Conservation (phyloP, 2,797 vertebrate genomes). For the Tiaroga cobitis region DNA sequence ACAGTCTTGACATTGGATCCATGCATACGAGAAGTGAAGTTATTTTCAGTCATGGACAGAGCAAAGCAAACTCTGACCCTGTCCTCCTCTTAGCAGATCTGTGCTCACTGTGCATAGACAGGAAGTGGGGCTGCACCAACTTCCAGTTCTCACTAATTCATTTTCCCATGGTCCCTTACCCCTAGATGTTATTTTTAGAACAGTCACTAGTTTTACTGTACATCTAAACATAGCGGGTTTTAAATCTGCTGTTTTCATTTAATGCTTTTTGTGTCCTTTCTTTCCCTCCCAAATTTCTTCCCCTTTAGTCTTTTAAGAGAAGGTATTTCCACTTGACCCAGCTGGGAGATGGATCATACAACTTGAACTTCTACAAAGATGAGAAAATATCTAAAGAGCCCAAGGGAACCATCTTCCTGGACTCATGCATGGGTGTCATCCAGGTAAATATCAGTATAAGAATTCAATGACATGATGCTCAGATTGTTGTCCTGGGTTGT, state of each 20-base stretch:
- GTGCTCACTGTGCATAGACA: background rate
- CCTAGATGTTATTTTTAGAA: constrained; percentile 50
- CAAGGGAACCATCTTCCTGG: constrained; percentile 98
- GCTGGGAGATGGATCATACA: constrained; percentile 97
- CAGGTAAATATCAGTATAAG: constrained; percentile 79
- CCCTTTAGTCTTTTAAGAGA: constrained; percentile 93
- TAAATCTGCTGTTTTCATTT: background rate
- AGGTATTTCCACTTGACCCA: constrained; percentile 97
- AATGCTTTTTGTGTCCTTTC: background rate
- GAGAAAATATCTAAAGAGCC: constrained; percentile 98
- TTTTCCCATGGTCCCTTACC: constrained; percentile 49
- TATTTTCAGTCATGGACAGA: background rate
- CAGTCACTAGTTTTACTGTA: background rate
- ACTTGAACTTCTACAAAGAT: constrained; percentile 99
- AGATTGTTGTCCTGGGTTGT: background rate
- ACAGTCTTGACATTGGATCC: too few species aligned
- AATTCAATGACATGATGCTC: background rate
- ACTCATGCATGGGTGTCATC: constrained; percentile 97
- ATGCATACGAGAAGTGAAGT: background rate
- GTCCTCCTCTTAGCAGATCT: background rate
- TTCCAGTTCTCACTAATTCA: constrained; percentile 36
- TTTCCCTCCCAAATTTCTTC: background rate
- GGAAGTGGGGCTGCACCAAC: constrained; percentile 31
- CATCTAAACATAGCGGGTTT: background rate
- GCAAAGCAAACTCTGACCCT: background rate